These are phyloP conservation scores for Tapera naevia DNA, from an alignment of 2,797 vertebrate species.

Conservation along the genomic window DNA sequence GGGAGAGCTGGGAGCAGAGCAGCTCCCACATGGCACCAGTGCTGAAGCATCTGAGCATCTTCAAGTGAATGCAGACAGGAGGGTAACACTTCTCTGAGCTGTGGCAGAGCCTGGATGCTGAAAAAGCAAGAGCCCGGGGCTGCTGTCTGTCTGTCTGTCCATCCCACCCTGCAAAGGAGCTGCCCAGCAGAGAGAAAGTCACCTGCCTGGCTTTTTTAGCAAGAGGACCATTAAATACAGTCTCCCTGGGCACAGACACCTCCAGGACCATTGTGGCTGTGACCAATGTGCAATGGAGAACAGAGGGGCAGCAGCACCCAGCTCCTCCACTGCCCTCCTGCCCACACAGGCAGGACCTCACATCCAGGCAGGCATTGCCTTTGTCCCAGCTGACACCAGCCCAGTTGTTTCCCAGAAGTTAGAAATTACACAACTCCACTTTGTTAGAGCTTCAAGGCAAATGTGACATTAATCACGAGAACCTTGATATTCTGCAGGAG, in stretches of 20 bases:
- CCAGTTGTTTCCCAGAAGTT: slow-evolving; percentile 1
- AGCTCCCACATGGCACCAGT: too few relatives aligned
- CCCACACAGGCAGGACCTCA: neutral
- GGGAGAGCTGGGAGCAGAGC: too few relatives aligned
- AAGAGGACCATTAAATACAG: neutral
- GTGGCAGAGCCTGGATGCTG: neutral
- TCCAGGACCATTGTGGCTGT: accelerated
- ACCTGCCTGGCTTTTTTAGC: neutral
- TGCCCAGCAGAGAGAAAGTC: neutral
- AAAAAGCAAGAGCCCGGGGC: accelerated
- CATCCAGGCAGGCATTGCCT: neutral
- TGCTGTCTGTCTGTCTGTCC: neutral
- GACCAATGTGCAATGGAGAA: neutral
- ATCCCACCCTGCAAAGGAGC: neutral
- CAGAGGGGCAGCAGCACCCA: neutral
- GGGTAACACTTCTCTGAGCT: neutral
- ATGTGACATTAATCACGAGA: slow-evolving; percentile 64
- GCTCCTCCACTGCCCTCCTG: neutral
- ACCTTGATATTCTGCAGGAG: slow-evolving; percentile 75
- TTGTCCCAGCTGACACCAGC: neutral
- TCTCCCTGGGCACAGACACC: too few relatives aligned
- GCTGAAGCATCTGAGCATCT: accelerated
- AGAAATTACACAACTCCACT: slow-evolving; percentile 29
- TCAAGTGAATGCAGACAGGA: neutral
- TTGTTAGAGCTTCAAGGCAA: slow-evolving; percentile 65